These are phyloP conservation scores for Tetragonisca angustula DNA, from an alignment of 2,888 invertebrate genomes.

Conservation along the genomic window DNA sequence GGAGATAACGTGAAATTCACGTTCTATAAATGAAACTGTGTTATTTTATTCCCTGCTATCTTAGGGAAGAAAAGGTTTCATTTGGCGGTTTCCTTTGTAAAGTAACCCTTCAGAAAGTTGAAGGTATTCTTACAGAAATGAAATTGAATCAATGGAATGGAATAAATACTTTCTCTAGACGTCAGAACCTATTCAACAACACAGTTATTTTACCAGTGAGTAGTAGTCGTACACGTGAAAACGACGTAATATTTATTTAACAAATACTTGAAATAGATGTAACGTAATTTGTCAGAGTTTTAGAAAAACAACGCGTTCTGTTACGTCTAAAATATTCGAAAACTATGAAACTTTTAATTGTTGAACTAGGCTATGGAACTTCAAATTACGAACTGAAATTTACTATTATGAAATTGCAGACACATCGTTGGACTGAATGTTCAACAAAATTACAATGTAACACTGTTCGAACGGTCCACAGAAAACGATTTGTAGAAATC, in stretches of 20 bases:
- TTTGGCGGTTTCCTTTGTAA: not conserved
- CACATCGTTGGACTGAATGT: too few relatives aligned
- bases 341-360: too few relatives aligned
- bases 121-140: not conserved
- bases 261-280: not conserved
- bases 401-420: too few relatives aligned
- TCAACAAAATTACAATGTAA: too few relatives aligned
- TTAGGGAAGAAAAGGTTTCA: not conserved
- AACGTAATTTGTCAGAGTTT: not conserved
- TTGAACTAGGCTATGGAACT: too few relatives aligned
- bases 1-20: not conserved
- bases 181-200: not conserved
- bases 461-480: too few relatives aligned
- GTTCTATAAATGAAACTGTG: not conserved
- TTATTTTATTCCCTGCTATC: not conserved
- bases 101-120: not conserved
- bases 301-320: too few relatives aligned
- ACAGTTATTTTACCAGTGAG: not conserved
- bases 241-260: not conserved
- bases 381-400: too few relatives aligned
- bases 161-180: not conserved
- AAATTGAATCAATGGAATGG: not conserved
- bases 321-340: not conserved
- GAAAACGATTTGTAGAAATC: too few relatives aligned
- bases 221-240: not conserved